phyloP scores from a whole-genome alignment of 2,797 vertebrate genomes.

The Odontamblyopus lacepedii region DNA sequence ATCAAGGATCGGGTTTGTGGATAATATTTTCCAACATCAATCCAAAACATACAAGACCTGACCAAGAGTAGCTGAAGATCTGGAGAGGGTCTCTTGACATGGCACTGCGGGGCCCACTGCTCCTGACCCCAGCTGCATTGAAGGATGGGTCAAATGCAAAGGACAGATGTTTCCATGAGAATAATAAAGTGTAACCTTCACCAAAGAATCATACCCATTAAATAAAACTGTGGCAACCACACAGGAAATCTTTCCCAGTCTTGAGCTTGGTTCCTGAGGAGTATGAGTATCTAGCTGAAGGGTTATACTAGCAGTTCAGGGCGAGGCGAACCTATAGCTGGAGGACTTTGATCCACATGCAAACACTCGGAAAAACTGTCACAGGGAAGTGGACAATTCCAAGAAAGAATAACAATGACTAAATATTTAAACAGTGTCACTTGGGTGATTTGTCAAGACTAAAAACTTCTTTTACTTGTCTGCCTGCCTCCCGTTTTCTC shows the following conservation, averaged over 20 bases:
- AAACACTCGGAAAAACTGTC: slow-evolving; percentile 8
- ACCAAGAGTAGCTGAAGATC: not conserved
- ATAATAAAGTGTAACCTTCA: no score
- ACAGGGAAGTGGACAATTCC: slow-evolving; percentile 22
- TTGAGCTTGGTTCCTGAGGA: no score
- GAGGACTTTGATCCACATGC: slow-evolving; percentile 7
- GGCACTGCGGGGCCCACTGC: not conserved
- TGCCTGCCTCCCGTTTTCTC: slow-evolving; percentile 7
- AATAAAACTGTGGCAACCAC: no score
- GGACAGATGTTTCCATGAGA: not conserved
- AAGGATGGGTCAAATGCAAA: not conserved
- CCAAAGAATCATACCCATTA: no score
- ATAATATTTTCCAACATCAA: no score
- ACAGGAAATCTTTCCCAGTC: no score
- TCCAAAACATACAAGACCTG: not conserved
- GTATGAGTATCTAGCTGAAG: no score
- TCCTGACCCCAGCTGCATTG: not conserved
- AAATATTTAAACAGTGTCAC: slow-evolving; percentile 42
- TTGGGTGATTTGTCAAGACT: slow-evolving; percentile 46
- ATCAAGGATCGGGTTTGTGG: no score
- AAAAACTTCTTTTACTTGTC: slow-evolving; percentile 33
- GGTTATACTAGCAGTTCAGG: not conserved
- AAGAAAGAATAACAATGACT: slow-evolving; percentile 5
- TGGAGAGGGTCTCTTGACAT: not conserved
- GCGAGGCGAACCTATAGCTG: not conserved